phyloP scores from a whole-genome alignment of 2,888 invertebrate species.

The Leptopilina myrica region DNA sequence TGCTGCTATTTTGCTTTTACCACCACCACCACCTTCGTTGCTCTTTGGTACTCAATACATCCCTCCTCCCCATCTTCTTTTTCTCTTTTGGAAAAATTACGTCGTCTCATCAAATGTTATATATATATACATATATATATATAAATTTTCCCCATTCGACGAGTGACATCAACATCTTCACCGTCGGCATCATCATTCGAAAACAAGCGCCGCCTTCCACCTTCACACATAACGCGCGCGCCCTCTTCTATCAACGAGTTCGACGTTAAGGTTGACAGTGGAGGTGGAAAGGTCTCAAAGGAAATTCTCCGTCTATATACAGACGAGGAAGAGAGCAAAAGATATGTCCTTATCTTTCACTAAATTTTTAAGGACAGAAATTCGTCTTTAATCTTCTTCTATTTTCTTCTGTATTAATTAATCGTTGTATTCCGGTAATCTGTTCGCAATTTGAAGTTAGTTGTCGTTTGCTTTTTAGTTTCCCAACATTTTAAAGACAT shows the following conservation, averaged over 20 bases:
- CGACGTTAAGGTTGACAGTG: conserved; percentile 16
- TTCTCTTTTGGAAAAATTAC: conserved; percentile 22
- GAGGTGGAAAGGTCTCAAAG: conserved; percentile 14
- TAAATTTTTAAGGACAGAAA: too few species aligned
- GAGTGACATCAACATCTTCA: conserved; percentile 32
- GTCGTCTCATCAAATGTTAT: conserved; percentile 31
- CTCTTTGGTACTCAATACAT: conserved; percentile 48
- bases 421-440: too few species aligned
- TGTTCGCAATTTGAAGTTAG: too few species aligned
- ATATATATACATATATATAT: background rate
- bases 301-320: background rate
- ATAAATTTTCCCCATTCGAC: conserved; percentile 33
- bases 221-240: conserved; percentile 41
- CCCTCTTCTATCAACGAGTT: conserved; percentile 29
- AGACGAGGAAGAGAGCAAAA: background rate
- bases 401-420: too few species aligned
- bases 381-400: too few species aligned
- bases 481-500: too few species aligned
- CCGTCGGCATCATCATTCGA: conserved; percentile 45
- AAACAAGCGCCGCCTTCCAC: conserved; percentile 42
- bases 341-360: background rate
- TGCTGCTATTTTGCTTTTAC: conserved; percentile 2
- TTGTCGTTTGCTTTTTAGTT: too few species aligned
- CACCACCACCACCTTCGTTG: conserved; percentile 46
- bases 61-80: conserved; percentile 47